phyloP scores from a whole-genome alignment of 2,113 vertebrate species.

The Fulmarus glacialis region DNA sequence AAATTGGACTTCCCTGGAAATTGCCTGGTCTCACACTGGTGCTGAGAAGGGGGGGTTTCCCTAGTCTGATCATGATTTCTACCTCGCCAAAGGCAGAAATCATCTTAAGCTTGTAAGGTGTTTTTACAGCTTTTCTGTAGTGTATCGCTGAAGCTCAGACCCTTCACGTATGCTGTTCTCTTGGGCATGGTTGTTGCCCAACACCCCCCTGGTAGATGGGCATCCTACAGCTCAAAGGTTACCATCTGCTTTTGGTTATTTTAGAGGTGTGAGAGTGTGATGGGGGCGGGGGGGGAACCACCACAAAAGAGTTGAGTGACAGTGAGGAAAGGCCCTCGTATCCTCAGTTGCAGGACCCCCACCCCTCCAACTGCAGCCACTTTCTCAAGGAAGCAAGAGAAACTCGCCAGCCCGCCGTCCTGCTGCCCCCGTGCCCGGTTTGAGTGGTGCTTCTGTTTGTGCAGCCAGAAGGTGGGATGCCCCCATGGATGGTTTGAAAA shows the following conservation, averaged over 20 bases:
- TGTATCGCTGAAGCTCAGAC: not conserved
- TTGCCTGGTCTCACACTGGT: not conserved
- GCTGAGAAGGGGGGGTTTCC: not conserved
- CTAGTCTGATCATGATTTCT: not conserved
- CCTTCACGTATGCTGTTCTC: not conserved
- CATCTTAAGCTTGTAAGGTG: not conserved
- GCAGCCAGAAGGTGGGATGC: not conserved
- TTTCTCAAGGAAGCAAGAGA: not conserved
- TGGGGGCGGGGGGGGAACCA: not conserved
- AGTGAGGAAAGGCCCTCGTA: not conserved
- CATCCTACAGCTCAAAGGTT: not conserved
- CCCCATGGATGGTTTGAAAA: not conserved
- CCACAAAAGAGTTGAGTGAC: not conserved
- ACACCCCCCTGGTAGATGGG: not conserved
- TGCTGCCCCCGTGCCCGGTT: not conserved
- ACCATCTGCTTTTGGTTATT: not conserved
- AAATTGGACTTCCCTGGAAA: not conserved
- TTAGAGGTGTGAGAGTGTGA: not conserved
- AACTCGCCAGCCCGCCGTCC: not conserved
- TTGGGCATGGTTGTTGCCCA: not conserved
- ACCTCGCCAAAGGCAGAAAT: not conserved
- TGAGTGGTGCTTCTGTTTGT: not conserved
- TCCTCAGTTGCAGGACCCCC: not conserved
- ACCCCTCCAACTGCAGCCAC: not conserved
- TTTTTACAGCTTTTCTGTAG: not conserved